These are phyloP conservation scores for Porites australiensis DNA, from an alignment of 64 coral and sea anemone genomes.

Conservation along the genomic window DNA sequence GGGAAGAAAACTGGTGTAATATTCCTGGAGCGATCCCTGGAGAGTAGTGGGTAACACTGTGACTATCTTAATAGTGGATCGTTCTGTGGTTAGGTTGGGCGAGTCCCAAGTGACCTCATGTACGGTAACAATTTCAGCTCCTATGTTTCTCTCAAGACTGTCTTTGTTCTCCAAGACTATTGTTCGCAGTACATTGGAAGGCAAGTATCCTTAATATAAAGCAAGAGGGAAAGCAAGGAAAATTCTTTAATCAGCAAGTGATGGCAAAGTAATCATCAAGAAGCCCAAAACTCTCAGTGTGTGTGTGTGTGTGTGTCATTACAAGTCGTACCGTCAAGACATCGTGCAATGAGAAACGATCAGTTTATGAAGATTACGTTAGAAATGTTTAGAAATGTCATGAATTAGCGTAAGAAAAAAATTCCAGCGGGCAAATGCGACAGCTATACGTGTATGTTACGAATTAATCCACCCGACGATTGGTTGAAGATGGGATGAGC, in stretches of 20 bases:
- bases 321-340: too few relatives aligned
- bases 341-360: too few relatives aligned
- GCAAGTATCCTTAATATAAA: background rate
- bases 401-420: too few relatives aligned
- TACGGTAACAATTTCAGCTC: conserved; percentile 3
- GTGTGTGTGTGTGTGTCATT: too few relatives aligned
- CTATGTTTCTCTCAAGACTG: background rate
- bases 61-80: background rate
- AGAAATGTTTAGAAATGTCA: too few relatives aligned
- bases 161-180: background rate
- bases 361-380: too few relatives aligned
- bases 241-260: background rate
- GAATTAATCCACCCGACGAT: too few relatives aligned
- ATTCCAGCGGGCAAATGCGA: too few relatives aligned
- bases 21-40: background rate
- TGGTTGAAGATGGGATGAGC: too few relatives aligned
- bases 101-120: conserved; percentile 1
- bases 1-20: conserved; percentile 3
- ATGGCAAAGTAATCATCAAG: background rate
- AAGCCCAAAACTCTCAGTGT: background rate
- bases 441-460: too few relatives aligned
- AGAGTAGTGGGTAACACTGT: background rate
- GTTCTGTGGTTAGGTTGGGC: background rate
- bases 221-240: background rate
- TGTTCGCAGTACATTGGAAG: background rate